Base-by-base conservation (phyloP, 2,113 vertebrate genomes). In the Tragulus kanchil region DNA sequence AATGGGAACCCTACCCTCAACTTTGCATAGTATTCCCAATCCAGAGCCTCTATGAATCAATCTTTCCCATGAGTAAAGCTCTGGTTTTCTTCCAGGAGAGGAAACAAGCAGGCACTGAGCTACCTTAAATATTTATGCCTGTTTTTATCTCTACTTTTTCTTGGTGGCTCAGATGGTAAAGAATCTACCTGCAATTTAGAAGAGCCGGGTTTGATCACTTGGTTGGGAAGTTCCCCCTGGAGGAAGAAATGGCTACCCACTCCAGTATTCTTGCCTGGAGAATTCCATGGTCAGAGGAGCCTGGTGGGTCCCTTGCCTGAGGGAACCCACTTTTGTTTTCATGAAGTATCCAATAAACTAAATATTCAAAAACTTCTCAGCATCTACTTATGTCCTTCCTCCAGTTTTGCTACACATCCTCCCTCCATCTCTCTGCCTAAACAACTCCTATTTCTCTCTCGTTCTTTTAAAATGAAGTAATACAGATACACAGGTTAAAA, bases 101-200 rank as follows among this genome's bases (percentile, higher is more conserved):
- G 21, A 28, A 83, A 83, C n/a, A 45, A 88, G 77, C 54, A 89
- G 77, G 45, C 45, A 45, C 45, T 71, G 25, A 62, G 54, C 45
- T 83, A 54, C 77, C 25, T 45, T 83, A 45, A 94, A n/a, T 45
- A 89, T 85, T 85, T 65, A 85, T 48, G 21, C 93, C 59, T 65
- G 23, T 90, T 85, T 90, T 90, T 85, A 50, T 65, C 69, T 28
- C 26, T 94, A n/a, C n/a, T n/a, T n/a, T n/a, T n/a, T n/a, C n/a
- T n/a, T n/a, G n/a, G n/a, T n/a, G n/a, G n/a, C n/a, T n/a, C n/a
- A n/a, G n/a, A n/a, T n/a, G n/a, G n/a, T n/a, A n/a, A n/a, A n/a
- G n/a, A n/a, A n/a, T n/a, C n/a, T n/a, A n/a, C n/a, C n/a, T n/a
- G n/a, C n/a, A n/a, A n/a, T n/a, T n/a, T n/a, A n/a, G n/a, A n/a